Evolutionary conservation across 1,140 invertebrate genomes (phyloP).

Genomic region (Zaprionus tsacasi): DNA sequence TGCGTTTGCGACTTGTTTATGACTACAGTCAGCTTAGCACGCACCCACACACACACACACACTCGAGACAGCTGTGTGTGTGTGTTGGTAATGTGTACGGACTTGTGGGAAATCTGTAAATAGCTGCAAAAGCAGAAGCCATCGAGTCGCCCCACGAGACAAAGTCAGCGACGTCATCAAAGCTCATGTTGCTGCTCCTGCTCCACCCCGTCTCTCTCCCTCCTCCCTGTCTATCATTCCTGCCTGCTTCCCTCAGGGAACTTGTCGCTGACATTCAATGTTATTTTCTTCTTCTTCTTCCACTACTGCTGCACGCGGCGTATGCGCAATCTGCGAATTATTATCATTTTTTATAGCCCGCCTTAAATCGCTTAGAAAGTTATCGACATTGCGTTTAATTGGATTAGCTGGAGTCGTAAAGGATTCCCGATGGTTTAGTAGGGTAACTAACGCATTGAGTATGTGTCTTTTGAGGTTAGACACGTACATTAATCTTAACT

Average conservation of each 20-base stretch:
- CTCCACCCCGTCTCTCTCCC: constrained; percentile 1
- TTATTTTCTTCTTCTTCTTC: constrained; percentile 28
- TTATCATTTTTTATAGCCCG: constrained; percentile 25
- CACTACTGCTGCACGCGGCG: constrained; percentile 45
- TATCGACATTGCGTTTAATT: constrained; percentile 6
- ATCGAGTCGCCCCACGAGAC: constrained; percentile 51
- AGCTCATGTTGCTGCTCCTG: constrained; percentile 26
- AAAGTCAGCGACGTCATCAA: constrained; percentile 49
- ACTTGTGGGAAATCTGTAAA: constrained; percentile 82
- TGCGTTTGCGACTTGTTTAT: constrained; percentile 78
- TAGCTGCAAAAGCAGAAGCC: constrained; percentile 77
- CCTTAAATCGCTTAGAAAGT: constrained; percentile 24
- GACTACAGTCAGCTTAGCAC: constrained; percentile 71
- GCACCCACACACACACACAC: constrained; percentile 24
- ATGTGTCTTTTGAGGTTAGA: too few species aligned
- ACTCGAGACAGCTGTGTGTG: constrained; percentile 11
- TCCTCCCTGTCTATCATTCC: constrained; percentile 15
- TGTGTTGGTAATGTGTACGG: constrained; percentile 43
- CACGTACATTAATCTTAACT: too few species aligned
- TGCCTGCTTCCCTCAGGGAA: constrained; percentile 53
- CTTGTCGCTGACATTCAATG: constrained; percentile 36
- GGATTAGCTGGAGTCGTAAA: neutral
- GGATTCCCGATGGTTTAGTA: too few species aligned
- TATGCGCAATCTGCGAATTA: constrained; percentile 72
- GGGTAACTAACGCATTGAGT: too few species aligned